phyloP scores from a whole-genome alignment of 1,140 invertebrate species.

The Bombyx mandarina region DNA sequence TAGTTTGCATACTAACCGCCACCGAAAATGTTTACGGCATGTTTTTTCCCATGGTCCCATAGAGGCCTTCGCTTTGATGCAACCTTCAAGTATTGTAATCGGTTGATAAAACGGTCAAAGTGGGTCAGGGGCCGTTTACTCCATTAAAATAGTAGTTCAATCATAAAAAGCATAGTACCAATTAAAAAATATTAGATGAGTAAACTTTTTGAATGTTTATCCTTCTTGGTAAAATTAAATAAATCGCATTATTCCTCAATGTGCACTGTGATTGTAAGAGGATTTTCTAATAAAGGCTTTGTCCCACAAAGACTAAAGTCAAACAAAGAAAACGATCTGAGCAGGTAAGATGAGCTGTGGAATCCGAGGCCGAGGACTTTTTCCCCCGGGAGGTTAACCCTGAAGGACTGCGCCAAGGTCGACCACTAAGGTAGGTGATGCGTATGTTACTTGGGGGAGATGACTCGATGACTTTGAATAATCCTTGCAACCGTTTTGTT shows the following conservation, averaged over 20 bases:
- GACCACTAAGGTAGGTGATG: slow-evolving; percentile 13
- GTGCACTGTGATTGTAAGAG: neutral
- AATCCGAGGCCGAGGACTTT: slow-evolving; percentile 28
- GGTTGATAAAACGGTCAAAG: too few relatives aligned
- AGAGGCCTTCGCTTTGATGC: too few relatives aligned
- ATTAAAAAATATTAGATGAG: too few relatives aligned
- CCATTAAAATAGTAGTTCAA: too few relatives aligned
- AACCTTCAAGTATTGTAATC: too few relatives aligned
- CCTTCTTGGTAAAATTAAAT: too few relatives aligned
- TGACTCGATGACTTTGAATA: slow-evolving; percentile 34
- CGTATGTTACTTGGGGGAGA: slow-evolving; percentile 25
- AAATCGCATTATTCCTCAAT: neutral
- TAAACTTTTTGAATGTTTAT: too few relatives aligned
- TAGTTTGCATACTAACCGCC: too few relatives aligned
- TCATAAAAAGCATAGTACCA: too few relatives aligned
- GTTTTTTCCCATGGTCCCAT: too few relatives aligned
- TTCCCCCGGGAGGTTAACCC: slow-evolving; percentile 30
- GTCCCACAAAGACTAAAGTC: slow-evolving; percentile 7
- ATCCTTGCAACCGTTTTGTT: slow-evolving; percentile 20
- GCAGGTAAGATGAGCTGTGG: slow-evolving; percentile 22
- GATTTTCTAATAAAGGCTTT: slow-evolving; percentile 9
- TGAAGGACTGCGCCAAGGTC: slow-evolving; percentile 32
- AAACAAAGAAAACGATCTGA: slow-evolving; percentile 19
- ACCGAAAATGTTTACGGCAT: too few relatives aligned
- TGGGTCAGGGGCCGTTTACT: too few relatives aligned